Conservation (phyloP, 2,797 vertebrate species). For the Sebastes nivosus region DNA sequence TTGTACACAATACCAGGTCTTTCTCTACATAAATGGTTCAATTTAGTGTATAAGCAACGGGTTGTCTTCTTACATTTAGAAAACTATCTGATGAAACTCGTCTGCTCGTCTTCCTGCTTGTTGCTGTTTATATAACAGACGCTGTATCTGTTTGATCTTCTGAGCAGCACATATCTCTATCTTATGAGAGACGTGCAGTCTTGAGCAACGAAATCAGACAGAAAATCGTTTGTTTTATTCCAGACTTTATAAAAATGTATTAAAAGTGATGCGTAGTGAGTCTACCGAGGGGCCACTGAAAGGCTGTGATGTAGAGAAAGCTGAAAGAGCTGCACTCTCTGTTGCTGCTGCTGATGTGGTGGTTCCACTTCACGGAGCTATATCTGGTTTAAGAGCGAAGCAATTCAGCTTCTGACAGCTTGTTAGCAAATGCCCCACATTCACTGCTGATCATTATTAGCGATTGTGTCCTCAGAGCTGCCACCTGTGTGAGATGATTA, state of each 20-base stretch:
- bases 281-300: slow-evolving; percentile 20
- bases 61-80: slow-evolving; percentile 21
- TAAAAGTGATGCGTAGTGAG: slow-evolving; percentile 14
- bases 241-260: slow-evolving; percentile 24
- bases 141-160: slow-evolving; percentile 32
- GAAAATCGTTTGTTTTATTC: slow-evolving; percentile 9
- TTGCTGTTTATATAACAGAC: slow-evolving; percentile 44
- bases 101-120: slow-evolving; percentile 4
- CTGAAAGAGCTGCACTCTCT: slow-evolving; percentile 14
- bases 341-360: slow-evolving; percentile 22
- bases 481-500: slow-evolving; percentile 29
- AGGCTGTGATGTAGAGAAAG: slow-evolving; percentile 25
- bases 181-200: neutral
- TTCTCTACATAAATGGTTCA: neutral
- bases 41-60: neutral
- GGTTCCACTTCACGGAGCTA: slow-evolving; percentile 49
- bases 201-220: slow-evolving; percentile 18
- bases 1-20: neutral
- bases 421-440: slow-evolving; percentile 43
- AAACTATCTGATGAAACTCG: slow-evolving; percentile 16
- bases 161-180: slow-evolving; percentile 16
- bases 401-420: slow-evolving; percentile 35
- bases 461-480: slow-evolving; percentile 10
- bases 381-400: slow-evolving; percentile 40
- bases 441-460: slow-evolving; percentile 19